A percentile compares a stretch with the other conserved stretches of the same genome.
These are phyloP conservation scores for Heterodera filipjevi DNA, from an alignment of 2,888 invertebrate genomes.

Conservation along the genomic window DNA sequence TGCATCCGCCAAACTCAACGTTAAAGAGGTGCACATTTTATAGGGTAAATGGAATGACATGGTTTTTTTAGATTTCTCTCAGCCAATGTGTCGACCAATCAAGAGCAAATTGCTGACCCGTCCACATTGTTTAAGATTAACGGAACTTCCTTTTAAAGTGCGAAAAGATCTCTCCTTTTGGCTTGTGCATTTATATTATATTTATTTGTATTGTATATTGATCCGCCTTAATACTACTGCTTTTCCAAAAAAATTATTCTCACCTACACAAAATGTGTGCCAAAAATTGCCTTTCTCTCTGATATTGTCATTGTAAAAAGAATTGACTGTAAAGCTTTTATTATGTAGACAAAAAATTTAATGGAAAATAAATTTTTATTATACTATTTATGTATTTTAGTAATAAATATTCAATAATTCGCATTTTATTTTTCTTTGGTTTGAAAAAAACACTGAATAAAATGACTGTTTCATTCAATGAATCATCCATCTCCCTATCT, in stretches of 20 bases:
- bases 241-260: background rate
- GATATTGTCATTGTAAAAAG: background rate
- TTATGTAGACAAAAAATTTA: no score
- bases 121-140: slow-evolving; percentile 43
- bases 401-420: no score
- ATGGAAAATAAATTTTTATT: no score
- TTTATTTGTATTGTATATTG: slow-evolving; percentile 9
- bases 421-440: no score
- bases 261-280: background rate
- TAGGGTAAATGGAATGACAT: background rate
- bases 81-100: slow-evolving; percentile 40
- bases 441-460: background rate
- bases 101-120: slow-evolving; percentile 47
- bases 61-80: slow-evolving; percentile 35
- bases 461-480: background rate
- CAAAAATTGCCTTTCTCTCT: slow-evolving; percentile 27
- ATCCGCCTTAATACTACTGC: background rate
- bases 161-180: background rate
- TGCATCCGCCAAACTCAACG: slow-evolving; percentile 41
- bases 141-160: slow-evolving; percentile 3
- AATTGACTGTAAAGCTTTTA: no score
- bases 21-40: slow-evolving; percentile 31
- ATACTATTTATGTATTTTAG: no score
- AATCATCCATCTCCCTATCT: background rate
- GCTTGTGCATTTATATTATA: background rate